Evolutionary conservation across 2,113 vertebrate species (phyloP).

Genomic region (Heloderma charlesbogerti): DNA sequence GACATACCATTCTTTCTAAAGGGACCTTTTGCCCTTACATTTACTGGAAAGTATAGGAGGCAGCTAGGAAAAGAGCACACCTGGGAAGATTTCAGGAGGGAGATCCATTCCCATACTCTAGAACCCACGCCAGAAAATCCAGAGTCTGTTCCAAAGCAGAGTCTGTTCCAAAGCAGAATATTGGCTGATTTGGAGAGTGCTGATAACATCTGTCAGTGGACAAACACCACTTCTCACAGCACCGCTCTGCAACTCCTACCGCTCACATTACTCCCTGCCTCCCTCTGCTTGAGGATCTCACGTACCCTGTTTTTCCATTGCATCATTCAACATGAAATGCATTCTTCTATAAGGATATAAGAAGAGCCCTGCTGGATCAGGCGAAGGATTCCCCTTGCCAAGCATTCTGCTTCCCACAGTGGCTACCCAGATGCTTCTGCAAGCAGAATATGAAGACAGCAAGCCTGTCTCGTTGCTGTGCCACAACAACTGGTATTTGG

Average conservation of each 20-base stretch:
- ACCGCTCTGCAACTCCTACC: not conserved
- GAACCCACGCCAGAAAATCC: constrained; percentile 6
- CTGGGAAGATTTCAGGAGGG: constrained; percentile 10
- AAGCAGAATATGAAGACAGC: not conserved
- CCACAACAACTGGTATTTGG: not conserved
- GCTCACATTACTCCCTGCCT: not conserved
- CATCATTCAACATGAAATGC: not conserved
- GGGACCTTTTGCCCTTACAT: accelerated
- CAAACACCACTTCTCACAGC: not conserved
- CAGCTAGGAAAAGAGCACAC: not conserved
- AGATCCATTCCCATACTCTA: not conserved
- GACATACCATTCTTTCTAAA: not conserved
- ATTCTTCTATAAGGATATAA: not conserved
- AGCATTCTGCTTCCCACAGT: not conserved
- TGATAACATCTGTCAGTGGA: not conserved
- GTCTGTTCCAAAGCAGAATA: not conserved
- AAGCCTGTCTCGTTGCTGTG: not conserved
- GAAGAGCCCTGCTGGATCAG: not conserved
- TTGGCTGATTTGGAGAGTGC: not conserved
- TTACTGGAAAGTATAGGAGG: accelerated
- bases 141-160: not conserved
- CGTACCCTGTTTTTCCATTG: not conserved
- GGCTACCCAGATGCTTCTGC: not conserved
- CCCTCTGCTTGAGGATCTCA: not conserved
- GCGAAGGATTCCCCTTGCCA: too few species aligned